Base-by-base conservation (phyloP, 2,888 invertebrate genomes). In the Tetanocera ferruginea region DNA sequence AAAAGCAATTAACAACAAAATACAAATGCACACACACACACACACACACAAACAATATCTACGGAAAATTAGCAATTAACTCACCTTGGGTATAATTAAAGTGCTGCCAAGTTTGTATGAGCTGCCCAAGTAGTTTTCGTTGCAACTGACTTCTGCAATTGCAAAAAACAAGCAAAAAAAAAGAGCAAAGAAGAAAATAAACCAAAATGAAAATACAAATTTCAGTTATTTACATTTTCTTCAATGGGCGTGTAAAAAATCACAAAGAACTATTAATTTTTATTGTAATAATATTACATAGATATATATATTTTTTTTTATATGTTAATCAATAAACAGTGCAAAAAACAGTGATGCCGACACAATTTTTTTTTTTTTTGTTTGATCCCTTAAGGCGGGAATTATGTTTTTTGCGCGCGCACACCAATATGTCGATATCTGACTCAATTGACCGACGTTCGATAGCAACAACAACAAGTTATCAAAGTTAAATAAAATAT, bases 51-150 rank as follows among this genome's bases (percentile, higher is more conserved):
- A 62, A 14, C 5, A 34, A 9, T 8, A 43, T 37, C 8, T 6
- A 43, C 43, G 43, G 14, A 43, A 43, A 43, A 43, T 11, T 43
- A 43, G 43, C 43, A 1, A 43, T 43, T 43, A 75, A 80, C 84
- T 84, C 81, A 85, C 84, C 84, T 86, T 83, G 82, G 84, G 84
- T 82, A 85, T 84, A 75, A 84, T 82, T 81, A 86, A 81, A 82
- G 85, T 84, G 80, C 84, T 84, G 80, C 84, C 84, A 79, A 85
- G 82, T 82, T 85, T 84, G 82, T 84, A 85, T 79, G 84, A 79
- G 76, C 84, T 82, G 78, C 84, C 82, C 81, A 85, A 84, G 83
- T 84, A 85, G 84, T 84, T 83, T 76, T 85, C 84, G 84, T 85
- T 85, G 67, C 76, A 62, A 84, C 82, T 83, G 76, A 81, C 83